Percentiles rank a stretch among this genome's conserved stretches.
phyloP scores from a whole-genome alignment of 2,797 vertebrate genomes.

The Geotrypetes seraphini region DNA sequence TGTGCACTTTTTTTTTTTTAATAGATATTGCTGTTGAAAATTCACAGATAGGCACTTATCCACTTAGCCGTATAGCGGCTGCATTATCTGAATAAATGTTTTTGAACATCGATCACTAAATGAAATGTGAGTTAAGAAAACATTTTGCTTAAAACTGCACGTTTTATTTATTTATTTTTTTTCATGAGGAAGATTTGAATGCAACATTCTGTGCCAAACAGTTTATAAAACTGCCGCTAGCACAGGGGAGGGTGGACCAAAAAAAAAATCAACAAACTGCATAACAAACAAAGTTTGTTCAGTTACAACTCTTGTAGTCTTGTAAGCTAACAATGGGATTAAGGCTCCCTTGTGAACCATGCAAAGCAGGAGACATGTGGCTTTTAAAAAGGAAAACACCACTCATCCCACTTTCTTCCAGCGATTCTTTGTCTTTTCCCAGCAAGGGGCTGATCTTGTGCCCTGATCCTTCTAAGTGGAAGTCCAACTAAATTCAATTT shows the following conservation, averaged over 20 bases:
- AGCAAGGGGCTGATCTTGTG: conserved; percentile 69
- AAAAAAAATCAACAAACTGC: conserved; percentile 75
- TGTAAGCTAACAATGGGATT: conserved; percentile 63
- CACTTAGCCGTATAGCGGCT: too few relatives aligned
- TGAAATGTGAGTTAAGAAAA: too few relatives aligned
- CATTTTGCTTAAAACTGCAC: background rate
- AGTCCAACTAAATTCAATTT: conserved; percentile 68
- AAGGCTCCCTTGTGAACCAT: conserved; percentile 72
- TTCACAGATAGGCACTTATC: too few relatives aligned
- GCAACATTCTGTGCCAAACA: conserved; percentile 31
- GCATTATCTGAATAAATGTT: too few relatives aligned
- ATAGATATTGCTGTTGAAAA: too few relatives aligned
- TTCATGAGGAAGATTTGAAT: conserved; percentile 3
- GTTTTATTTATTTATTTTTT: background rate
- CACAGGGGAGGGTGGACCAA: conserved; percentile 50
- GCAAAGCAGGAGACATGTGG: conserved; percentile 74
- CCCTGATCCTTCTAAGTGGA: conserved; percentile 58
- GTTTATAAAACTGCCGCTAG: conserved; percentile 52
- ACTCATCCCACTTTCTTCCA: conserved; percentile 54
- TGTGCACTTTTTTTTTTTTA: too few relatives aligned
- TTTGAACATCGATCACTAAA: too few relatives aligned
- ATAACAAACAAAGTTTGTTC: conserved; percentile 60
- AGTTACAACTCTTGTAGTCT: conserved; percentile 53
- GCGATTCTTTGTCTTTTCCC: conserved; percentile 72
- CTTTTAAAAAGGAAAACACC: conserved; percentile 65